A percentile compares a stretch with the other conserved stretches of the same genome.
These are phyloP conservation scores for Halichondria panicea DNA, from an alignment of 37 sponge, comb jelly and placozoan species.

Conservation along the genomic window DNA sequence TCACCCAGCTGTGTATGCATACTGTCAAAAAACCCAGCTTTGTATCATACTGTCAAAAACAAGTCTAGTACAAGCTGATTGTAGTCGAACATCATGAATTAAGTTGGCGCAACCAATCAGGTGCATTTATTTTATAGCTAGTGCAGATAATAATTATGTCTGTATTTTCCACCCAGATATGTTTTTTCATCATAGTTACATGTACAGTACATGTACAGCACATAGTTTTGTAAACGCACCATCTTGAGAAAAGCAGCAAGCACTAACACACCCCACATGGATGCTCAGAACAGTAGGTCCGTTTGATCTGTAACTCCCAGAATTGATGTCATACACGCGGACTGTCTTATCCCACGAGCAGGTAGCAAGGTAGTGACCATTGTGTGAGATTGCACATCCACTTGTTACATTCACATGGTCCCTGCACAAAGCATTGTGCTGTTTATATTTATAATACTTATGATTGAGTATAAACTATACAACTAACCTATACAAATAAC, in stretches of 20 bases:
- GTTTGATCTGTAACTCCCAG: constrained; percentile 49
- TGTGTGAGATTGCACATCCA: constrained; percentile 66
- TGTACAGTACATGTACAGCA: too few species aligned
- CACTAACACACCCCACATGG: constrained; percentile 94
- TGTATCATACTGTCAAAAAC: too few species aligned
- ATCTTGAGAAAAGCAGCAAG: constrained; percentile 74
- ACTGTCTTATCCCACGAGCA: constrained; percentile 86
- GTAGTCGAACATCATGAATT: too few species aligned
- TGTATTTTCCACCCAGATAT: too few species aligned
- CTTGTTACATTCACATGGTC: constrained; percentile 32
- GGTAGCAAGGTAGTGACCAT: constrained; percentile 61
- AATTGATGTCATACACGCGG: constrained; percentile 65
- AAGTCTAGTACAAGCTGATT: too few species aligned
- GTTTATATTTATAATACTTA: neutral
- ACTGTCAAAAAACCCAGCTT: too few species aligned
- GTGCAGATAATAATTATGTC: too few species aligned
- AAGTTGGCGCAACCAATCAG: too few species aligned
- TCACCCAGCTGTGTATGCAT: too few species aligned
- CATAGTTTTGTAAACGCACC: constrained; percentile 42
- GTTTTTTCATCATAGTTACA: too few species aligned
- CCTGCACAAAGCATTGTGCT: neutral
- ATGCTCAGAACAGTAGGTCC: constrained; percentile 66
- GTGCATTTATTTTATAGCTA: too few species aligned
- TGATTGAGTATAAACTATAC: neutral
- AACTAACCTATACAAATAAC: neutral